Conservation (phyloP, 2,888 invertebrate genomes). For the Micropterix aruncella region DNA sequence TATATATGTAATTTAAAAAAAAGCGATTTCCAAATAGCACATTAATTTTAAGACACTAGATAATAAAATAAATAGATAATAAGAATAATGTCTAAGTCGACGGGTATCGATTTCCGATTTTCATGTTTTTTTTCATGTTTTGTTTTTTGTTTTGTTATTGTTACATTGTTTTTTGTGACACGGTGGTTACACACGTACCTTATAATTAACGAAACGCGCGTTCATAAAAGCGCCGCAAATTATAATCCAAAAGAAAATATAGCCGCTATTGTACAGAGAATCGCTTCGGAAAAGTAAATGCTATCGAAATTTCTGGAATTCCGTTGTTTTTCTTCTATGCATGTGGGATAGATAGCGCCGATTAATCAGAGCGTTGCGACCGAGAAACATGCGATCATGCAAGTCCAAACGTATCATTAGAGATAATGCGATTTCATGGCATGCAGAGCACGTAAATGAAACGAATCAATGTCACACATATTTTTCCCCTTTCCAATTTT, state of each 20-base stretch:
- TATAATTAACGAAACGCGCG: conserved; percentile 9
- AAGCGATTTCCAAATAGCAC: too few species aligned
- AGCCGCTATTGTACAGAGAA: conserved; percentile 1
- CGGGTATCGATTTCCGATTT: neutral
- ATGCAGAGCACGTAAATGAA: neutral
- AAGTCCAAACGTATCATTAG: neutral
- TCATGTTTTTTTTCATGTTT: neutral
- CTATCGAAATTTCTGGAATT: neutral
- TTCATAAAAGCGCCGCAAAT: conserved; percentile 11
- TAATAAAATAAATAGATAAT: too few species aligned
- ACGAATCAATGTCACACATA: conserved; percentile 28
- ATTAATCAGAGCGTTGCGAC: neutral
- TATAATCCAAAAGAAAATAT: conserved; percentile 15
- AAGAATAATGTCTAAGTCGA: too few species aligned
- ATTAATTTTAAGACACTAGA: neutral
- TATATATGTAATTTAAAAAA: too few species aligned
- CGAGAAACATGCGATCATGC: neutral
- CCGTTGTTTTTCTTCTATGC: conserved; percentile 1
- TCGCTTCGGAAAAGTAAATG: neutral
- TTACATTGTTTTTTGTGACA: conserved; percentile 14
- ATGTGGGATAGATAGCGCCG: conserved; percentile 8
- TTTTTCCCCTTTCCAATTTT: conserved; percentile 19
- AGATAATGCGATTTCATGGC: neutral
- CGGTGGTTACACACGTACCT: conserved; percentile 41
- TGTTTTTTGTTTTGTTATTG: neutral